Evolutionary conservation across 2,113 vertebrate species (phyloP), one percentile per base, ranked within the genome.

Genomic region (Oplegnathus fasciatus): DNA sequence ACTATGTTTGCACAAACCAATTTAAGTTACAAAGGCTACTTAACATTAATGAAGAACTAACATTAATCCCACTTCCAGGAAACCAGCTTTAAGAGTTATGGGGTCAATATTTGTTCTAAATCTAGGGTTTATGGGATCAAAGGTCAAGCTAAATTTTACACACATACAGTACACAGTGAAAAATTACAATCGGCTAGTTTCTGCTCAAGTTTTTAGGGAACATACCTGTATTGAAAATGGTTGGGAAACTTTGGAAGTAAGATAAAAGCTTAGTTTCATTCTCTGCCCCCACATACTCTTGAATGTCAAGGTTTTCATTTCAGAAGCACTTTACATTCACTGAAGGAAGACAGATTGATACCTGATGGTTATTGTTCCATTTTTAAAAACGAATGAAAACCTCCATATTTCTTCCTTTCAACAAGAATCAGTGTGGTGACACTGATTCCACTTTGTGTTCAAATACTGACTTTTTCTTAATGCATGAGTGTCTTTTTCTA

Each of bases 361-460:
- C 42, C 17, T 69, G 54, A 32, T 44, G 42, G 26, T 46, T 18
- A 26, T 62, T 32, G 18, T 14, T 62, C 20, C 9, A 15, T 48
- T 61, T 62, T 46, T n/a, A 17, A 44, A 61, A 58, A 22, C 5
- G 34, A 78, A 68, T 26, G 13, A 46, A 34, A 78, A 22, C 6
- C 18, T 52, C 82, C 37, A 8, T 37, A 22, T 75, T 30, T 86
- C 64, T 44, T 18, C 7, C 40, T 78, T 52, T 48, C 30, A 72
- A 4, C 1, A 3, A 7, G 42, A 72, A 66, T 48, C 37, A 57
- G 17, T 6, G 0, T 6, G 2, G n/a, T 75, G 77, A 55, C 70
- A 54, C 54, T 32, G 30, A 64, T 40, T 57, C 58, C 34, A 10
- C 68, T 18, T 68, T 24, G 14, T 44, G 34, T 13, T 40, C 46